phyloP scores from a whole-genome alignment of 2,113 vertebrate species.

The Chamaea fasciata region DNA sequence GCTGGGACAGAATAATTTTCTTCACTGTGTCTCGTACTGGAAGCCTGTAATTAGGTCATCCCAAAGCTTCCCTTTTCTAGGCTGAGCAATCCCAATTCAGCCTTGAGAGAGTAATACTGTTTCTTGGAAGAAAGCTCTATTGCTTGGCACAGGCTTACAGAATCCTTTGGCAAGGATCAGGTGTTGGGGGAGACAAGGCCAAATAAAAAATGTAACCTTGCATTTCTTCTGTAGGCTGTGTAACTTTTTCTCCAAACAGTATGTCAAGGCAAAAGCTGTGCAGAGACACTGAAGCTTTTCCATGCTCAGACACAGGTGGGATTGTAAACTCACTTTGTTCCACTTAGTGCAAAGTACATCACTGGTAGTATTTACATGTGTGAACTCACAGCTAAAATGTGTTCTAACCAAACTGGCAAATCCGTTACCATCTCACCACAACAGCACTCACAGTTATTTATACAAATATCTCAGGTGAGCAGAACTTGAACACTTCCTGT shows the following conservation, averaged over 20 bases:
- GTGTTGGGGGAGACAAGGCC: not conserved
- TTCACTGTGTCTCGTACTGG: not conserved
- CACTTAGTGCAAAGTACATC: not conserved
- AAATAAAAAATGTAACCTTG: not conserved
- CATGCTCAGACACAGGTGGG: not conserved
- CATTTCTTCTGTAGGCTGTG: not conserved
- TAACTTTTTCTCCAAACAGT: not conserved
- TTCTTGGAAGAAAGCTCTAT: not conserved
- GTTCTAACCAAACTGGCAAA: not conserved
- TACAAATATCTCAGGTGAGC: not conserved
- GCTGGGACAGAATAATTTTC: not conserved
- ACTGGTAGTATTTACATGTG: not conserved
- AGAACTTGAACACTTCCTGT: not conserved
- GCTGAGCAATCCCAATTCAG: not conserved
- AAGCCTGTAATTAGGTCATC: not conserved
- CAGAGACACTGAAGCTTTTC: not conserved
- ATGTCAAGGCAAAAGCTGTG: not conserved
- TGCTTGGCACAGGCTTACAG: not conserved
- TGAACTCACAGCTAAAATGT: not conserved
- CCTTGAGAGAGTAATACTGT: not conserved
- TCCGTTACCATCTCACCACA: not conserved
- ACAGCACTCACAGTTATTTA: not conserved
- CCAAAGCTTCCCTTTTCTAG: not conserved
- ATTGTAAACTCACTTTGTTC: not conserved
- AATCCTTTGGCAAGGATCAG: not conserved